Evolutionary conservation across 2,113 vertebrate species (phyloP), one percentile per base, ranked within the genome.

Genomic region (Rhabdomys dilectus): DNA sequence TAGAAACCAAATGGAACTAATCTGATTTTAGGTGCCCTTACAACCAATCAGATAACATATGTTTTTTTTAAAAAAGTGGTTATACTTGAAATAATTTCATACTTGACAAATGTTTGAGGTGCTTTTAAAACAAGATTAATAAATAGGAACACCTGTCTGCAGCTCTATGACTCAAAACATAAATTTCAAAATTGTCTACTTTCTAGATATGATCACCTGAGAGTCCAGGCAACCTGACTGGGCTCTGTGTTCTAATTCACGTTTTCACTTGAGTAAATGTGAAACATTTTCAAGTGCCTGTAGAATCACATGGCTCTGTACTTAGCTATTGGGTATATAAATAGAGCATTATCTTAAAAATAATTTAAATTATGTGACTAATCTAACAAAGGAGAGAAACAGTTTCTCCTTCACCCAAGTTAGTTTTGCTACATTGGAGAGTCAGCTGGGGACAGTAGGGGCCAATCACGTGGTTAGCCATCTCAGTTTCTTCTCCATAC

Each of bases 341-440:
- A 97, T 96, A 95, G 97, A 93, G 48, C 26, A 22, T 31, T 86
- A 87, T 96, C 91, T 96, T 92, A 86, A 93, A 93, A 96, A 90
- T 84, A 93, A 72, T 93, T 95, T 93, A 80, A 90, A 91, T 24
- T 92, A 92, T 36, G 94, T 96, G 93, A 97, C 93, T 94, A 80
- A 93, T 53, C 36, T 87, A 64, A 48, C 45, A 60, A 91, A 94
- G 51, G 51, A 72, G 42, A 26, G n/a, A 84, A 64, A 73, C 3
- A 48, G 29, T 85, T 24, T 70, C 60, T 76, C 45, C 4, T 53
- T 88, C 70, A 36, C 26, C 34, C 58, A 68, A 82, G 89, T 66
- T 70, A 68, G 84, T 94, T 91, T 94, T 31, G 72, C 68, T 45
- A n/a, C 10, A 11, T 86, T 22, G 9, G 12, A 26, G 86, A 51